phyloP scores from a whole-genome alignment of 2,888 invertebrate species.

The Aspidapion aeneum region DNA sequence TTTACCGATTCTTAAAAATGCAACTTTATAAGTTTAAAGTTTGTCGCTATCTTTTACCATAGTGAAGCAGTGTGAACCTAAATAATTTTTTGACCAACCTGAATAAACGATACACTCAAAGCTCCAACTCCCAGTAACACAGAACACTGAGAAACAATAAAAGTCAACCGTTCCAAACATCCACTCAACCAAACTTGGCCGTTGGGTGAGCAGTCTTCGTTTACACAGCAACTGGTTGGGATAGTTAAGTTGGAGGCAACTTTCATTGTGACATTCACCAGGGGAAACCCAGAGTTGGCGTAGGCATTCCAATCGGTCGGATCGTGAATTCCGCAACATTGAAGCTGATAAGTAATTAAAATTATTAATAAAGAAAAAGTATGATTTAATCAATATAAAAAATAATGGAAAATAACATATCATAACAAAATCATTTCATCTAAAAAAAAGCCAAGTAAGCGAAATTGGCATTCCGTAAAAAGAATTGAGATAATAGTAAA shows the following conservation, averaged over 20 bases:
- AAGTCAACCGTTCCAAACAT: conserved; percentile 29
- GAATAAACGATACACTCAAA: conserved; percentile 75
- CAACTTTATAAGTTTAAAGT: too few species aligned
- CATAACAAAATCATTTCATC: too few species aligned
- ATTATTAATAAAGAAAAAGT: neutral
- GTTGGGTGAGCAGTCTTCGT: conserved; percentile 16
- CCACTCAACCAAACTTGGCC: conserved; percentile 27
- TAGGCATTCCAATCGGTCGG: conserved; percentile 55
- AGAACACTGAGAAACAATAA: conserved; percentile 49
- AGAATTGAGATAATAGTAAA: too few species aligned
- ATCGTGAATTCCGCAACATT: conserved; percentile 61
- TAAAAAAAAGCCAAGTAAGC: too few species aligned
- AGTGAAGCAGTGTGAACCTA: neutral
- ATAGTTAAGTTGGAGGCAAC: conserved; percentile 11
- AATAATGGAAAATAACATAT: too few species aligned
- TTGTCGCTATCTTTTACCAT: too few species aligned
- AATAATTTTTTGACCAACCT: conserved; percentile 53
- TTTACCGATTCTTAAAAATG: too few species aligned
- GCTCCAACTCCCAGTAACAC: conserved; percentile 71
- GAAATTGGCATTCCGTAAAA: too few species aligned
- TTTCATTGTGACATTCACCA: neutral
- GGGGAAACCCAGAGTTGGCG: neutral
- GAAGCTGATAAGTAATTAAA: conserved; percentile 51
- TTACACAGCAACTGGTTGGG: conserved; percentile 30
- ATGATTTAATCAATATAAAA: too few species aligned